Base-by-base conservation (phyloP, 2,113 vertebrate genomes). In the Gila orcuttii region DNA sequence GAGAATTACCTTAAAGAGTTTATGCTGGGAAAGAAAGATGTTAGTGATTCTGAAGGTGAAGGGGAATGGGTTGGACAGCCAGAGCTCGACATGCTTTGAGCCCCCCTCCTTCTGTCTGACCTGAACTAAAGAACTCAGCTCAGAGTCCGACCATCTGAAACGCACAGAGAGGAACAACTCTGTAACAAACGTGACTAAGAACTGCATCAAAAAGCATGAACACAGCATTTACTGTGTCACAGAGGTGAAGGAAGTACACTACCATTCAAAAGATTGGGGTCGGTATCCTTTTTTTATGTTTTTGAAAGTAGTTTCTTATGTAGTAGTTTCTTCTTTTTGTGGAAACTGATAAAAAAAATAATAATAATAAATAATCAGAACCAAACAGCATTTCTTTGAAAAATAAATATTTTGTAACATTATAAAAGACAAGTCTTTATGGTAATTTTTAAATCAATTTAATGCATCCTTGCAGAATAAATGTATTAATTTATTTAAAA, bases 31-130 rank as follows among this genome's bases (percentile, higher is more conserved):
- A 82, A 98, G 86, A 75, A 95, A 95, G 78, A 96, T 95, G 23
- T 96, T 94, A 2, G 86, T 93, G 91, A 99, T 84, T 33, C 93
- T 92, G 89, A 99, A 82, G 66, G 90, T 93, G 55, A 93, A 91
- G 74, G 92, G 91, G 86, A 96, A 93, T 76, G 95, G 94, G 91
- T 96, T 98, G 74, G 93, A 96, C 91, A 96, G 92, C 98, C 98
- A 99, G 79, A 99, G 3, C 5, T 97, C 96, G 92, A 97, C 96
- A 90, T 94, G 91, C 71, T 96, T 95, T 28, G 92, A 90, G 17
- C 89, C 90, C 45, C 93, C 96, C 87, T 94, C 90, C 6, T 91
- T 92, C 85, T 93, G 94, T 90, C 96, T 95, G 83, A 98, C 90
- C 87, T 96, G 96, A 89, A 97, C 96, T 80, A 94, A 92, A 69